phyloP scores from a whole-genome alignment of 2,797 vertebrate species.

The Pitangus sulphuratus region DNA sequence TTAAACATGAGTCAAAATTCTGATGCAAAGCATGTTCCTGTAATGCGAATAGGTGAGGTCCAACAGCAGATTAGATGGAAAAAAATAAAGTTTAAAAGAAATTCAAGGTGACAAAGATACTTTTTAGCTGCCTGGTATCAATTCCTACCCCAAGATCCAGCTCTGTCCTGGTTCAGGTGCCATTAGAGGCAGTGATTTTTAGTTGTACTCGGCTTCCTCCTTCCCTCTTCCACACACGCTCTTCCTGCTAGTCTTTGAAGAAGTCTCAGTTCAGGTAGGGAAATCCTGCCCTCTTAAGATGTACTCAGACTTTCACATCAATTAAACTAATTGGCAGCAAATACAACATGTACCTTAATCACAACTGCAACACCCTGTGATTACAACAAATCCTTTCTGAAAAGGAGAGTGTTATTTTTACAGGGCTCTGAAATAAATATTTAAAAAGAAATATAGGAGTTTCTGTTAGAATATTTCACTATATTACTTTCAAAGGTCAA shows the following conservation, averaged over 20 bases:
- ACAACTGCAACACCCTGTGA: background rate
- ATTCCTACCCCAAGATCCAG: background rate
- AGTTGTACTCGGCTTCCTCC: background rate
- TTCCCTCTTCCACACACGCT: background rate
- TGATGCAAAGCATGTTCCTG: background rate
- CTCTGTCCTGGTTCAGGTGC: background rate
- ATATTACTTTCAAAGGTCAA: background rate
- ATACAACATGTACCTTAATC: background rate
- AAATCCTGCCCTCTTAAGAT: background rate
- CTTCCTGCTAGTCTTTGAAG: background rate
- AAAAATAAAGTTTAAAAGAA: background rate
- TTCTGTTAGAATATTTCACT: background rate
- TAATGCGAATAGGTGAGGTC: background rate
- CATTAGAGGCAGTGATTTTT: background rate
- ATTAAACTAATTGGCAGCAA: conserved; percentile 61
- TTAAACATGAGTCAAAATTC: background rate
- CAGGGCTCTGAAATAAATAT: background rate
- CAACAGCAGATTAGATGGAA: background rate
- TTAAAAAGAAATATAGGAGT: background rate
- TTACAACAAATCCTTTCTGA: conserved; percentile 9
- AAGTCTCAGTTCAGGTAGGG: background rate
- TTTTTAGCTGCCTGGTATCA: background rate
- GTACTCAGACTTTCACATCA: background rate
- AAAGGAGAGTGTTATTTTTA: background rate
- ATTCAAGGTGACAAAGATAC: background rate